Percentiles rank a stretch among this genome's conserved stretches.
These are phyloP conservation scores for Lithobates sylvaticus DNA, from an alignment of 2,797 vertebrate species.

Conservation along the genomic window DNA sequence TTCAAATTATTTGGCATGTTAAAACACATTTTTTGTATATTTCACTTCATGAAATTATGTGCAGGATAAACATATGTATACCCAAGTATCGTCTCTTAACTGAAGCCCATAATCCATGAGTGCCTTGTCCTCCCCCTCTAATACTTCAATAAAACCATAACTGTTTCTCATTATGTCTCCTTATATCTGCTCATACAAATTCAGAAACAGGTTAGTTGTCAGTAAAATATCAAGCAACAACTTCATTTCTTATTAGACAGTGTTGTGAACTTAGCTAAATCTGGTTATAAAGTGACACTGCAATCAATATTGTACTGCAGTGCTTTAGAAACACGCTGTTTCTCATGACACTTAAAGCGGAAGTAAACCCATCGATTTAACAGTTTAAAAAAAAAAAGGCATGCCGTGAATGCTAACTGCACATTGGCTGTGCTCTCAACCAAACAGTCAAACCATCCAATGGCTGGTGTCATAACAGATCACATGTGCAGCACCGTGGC, in stretches of 20 bases:
- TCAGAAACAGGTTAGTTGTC: not conserved
- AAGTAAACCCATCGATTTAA: no score
- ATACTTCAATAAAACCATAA: not conserved
- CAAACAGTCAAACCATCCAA: no score
- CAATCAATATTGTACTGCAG: not conserved
- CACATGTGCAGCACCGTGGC: no score
- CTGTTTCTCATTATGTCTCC: not conserved
- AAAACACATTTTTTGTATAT: not conserved
- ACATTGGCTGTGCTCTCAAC: no score
- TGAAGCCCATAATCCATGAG: not conserved
- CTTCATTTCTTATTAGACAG: not conserved
- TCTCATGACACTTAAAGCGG: not conserved
- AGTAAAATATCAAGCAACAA: not conserved
- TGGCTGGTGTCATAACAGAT: no score
- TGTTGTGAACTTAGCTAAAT: not conserved
- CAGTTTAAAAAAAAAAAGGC: no score
- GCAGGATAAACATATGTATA: not conserved
- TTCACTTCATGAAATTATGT: not conserved
- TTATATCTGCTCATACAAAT: not conserved
- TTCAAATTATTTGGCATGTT: not conserved
- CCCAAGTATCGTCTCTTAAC: not conserved
- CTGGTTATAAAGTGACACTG: not conserved
- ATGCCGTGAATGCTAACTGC: no score
- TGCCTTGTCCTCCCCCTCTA: not conserved
- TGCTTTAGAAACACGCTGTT: not conserved